Evolutionary conservation across 2,888 invertebrate genomes (phyloP).

Genomic region (Ditula angustiorana): DNA sequence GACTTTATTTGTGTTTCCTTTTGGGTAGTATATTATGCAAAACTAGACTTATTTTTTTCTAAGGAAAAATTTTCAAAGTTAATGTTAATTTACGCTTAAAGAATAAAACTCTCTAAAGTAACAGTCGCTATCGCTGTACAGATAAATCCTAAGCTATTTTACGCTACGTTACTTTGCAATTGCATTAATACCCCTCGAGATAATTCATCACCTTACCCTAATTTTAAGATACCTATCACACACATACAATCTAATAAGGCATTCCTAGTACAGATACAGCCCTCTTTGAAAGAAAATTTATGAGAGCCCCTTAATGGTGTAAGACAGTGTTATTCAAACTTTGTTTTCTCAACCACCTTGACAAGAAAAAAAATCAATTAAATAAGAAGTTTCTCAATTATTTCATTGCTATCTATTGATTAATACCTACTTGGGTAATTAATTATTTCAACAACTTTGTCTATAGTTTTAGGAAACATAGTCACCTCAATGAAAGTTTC

Average conservation of each 20-base stretch:
- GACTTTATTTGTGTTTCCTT: too few species aligned
- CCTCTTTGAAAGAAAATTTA: slow-evolving; percentile 46
- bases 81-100: not conserved
- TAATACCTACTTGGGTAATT: too few species aligned
- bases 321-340: slow-evolving; percentile 15
- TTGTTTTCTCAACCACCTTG: too few species aligned
- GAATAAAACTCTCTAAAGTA: not conserved
- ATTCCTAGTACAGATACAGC: slow-evolving; percentile 43
- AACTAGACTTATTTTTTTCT: too few species aligned
- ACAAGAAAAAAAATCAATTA: too few species aligned
- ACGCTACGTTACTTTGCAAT: slow-evolving; percentile 17
- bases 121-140: not conserved
- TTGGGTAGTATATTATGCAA: too few species aligned
- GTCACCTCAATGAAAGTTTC: too few species aligned
- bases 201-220: slow-evolving; percentile 17
- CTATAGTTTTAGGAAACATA: too few species aligned
- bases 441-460: too few species aligned
- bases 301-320: slow-evolving; percentile 46
- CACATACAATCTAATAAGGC: slow-evolving; percentile 46
- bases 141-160: slow-evolving; percentile 7
- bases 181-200: slow-evolving; percentile 6
- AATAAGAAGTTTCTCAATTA: too few species aligned
- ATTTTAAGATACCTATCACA: slow-evolving; percentile 40
- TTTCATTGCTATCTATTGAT: too few species aligned
- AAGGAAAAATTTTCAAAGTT: not conserved